These are phyloP conservation scores for Formica selysi DNA, from an alignment of 1,140 invertebrate species.

Conservation along the genomic window DNA sequence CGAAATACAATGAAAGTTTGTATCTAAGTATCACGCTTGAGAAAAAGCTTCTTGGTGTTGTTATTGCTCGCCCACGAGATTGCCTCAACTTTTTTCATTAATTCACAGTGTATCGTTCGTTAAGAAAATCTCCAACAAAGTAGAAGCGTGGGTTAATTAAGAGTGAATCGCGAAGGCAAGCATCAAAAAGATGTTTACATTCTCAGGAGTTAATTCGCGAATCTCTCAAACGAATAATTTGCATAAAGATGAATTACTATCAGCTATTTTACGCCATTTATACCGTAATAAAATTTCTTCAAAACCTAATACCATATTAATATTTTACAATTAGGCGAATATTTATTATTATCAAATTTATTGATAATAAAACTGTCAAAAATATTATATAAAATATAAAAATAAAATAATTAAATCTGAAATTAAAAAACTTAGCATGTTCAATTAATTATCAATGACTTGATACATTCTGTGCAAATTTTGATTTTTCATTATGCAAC, in stretches of 20 bases:
- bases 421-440: neutral
- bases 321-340: neutral
- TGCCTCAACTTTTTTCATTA: conserved; percentile 51
- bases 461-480: neutral
- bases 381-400: neutral
- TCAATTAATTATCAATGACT: neutral
- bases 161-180: conserved; percentile 17
- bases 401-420: neutral
- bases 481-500: neutral
- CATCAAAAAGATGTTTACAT: conserved; percentile 36
- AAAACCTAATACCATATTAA: neutral
- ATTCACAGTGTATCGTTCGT: conserved; percentile 38
- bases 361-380: neutral
- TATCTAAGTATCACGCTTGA: conserved; percentile 25
- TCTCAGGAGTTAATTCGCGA: conserved; percentile 40
- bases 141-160: conserved; percentile 42
- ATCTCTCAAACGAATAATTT: conserved; percentile 27
- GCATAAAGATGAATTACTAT: conserved; percentile 11
- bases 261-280: conserved; percentile 21
- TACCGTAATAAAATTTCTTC: neutral
- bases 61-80: conserved; percentile 25
- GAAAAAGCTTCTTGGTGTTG: neutral
- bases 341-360: conserved; percentile 5
- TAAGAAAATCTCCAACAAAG: conserved; percentile 23
- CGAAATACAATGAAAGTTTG: conserved; percentile 12